phyloP scores from a whole-genome alignment of 2,113 vertebrate genomes.

The Etia nguti region DNA sequence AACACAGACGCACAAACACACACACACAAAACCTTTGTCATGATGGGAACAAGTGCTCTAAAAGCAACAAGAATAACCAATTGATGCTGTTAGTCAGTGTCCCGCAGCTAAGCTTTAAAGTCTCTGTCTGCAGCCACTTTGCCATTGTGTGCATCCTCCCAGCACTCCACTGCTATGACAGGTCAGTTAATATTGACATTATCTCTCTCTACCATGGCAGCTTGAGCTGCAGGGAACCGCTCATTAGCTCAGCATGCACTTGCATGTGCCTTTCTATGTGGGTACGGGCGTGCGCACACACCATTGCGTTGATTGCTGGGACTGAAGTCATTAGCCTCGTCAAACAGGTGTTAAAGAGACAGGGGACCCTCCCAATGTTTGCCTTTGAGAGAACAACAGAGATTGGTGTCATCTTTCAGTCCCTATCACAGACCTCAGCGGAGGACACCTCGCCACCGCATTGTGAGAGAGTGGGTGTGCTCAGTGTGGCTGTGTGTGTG shows the following conservation, averaged over 20 bases:
- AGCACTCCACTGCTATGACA: slow-evolving; percentile 39
- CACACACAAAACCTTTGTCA: background rate
- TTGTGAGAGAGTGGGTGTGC: background rate
- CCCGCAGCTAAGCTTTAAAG: slow-evolving; percentile 14
- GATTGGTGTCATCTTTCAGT: slow-evolving; percentile 42
- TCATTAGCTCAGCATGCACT: slow-evolving; percentile 49
- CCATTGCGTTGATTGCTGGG: slow-evolving; percentile 14
- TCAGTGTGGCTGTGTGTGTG: background rate
- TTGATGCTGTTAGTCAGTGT: slow-evolving; percentile 12
- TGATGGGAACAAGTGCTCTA: background rate
- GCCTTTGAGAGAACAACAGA: slow-evolving; percentile 29
- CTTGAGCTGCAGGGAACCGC: slow-evolving; percentile 51
- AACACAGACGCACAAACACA: background rate
- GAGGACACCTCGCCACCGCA: background rate
- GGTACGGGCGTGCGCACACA: background rate
- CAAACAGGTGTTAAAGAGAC: slow-evolving; percentile 62
- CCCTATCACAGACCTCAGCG: background rate
- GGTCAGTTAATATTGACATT: slow-evolving; percentile 70
- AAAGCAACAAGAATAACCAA: slow-evolving; percentile 5
- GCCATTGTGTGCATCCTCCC: slow-evolving; percentile 19
- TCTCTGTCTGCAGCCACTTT: slow-evolving; percentile 14
- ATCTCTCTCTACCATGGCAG: slow-evolving; percentile 53
- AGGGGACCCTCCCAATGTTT: slow-evolving; percentile 36
- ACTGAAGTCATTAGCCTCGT: slow-evolving; percentile 55
- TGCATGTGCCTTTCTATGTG: background rate